A percentile compares a stretch with the other conserved stretches of the same genome.
These are phyloP conservation scores for Stegastes partitus DNA, from an alignment of 2,113 vertebrate species.

Conservation along the genomic window DNA sequence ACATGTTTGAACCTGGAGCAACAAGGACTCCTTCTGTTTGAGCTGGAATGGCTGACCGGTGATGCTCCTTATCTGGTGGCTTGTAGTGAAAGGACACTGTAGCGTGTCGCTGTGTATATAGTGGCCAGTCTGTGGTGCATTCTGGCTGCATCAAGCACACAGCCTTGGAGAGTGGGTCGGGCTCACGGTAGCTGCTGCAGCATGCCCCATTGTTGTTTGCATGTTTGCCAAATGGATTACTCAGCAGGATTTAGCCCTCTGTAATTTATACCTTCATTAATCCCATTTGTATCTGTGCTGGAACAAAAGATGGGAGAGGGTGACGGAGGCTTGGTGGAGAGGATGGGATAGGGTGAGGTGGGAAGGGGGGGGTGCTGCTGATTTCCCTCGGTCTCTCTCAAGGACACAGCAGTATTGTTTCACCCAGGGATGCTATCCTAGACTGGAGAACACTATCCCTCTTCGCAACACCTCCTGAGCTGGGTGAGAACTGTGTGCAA, in stretches of 20 bases:
- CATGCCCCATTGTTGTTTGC: constrained; percentile 74
- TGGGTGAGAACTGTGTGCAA: constrained; percentile 51
- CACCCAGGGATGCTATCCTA: constrained; percentile 63
- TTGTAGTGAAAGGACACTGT: constrained; percentile 24
- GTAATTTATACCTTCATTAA: constrained; percentile 85
- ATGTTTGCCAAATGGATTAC: constrained; percentile 82
- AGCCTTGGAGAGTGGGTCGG: constrained; percentile 49
- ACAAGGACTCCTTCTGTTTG: constrained; percentile 42
- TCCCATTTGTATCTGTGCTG: constrained; percentile 80
- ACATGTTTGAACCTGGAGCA: constrained; percentile 24
- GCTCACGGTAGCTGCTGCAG: constrained; percentile 53
- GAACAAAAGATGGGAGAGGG: constrained; percentile 78
- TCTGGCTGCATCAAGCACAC: constrained; percentile 20
- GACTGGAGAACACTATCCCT: constrained; percentile 46
- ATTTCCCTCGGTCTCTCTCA: constrained; percentile 68
- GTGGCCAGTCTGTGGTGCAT: constrained; percentile 40
- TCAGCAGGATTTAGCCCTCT: constrained; percentile 81
- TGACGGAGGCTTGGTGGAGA: constrained; percentile 55
- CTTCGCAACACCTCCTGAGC: constrained; percentile 45
- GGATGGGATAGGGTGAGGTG: not conserved
- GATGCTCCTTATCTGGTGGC: constrained; percentile 29
- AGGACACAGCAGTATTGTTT: constrained; percentile 78
- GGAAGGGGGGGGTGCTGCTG: not conserved
- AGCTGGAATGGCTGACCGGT: constrained; percentile 22
- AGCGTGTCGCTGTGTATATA: constrained; percentile 10